phyloP scores from a whole-genome alignment of 2,888 invertebrate genomes.

The Saturnia pavonia region DNA sequence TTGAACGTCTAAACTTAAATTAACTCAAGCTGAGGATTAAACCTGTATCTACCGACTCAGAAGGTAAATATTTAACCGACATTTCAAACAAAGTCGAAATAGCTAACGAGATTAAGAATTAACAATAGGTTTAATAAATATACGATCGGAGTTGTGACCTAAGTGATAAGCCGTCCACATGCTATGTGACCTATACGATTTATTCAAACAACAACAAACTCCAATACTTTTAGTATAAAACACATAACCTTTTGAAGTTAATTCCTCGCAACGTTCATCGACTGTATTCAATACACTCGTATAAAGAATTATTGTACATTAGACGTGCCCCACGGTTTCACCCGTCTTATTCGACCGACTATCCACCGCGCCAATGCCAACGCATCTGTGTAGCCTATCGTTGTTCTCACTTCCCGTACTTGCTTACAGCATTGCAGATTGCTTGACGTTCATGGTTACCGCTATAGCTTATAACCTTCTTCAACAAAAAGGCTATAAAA shows the following conservation, averaged over 20 bases:
- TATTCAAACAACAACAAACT: not conserved
- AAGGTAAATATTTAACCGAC: not conserved
- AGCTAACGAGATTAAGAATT: not conserved
- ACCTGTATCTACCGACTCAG: not conserved
- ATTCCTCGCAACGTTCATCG: not conserved
- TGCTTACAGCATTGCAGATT: too few species aligned
- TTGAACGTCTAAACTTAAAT: too few species aligned
- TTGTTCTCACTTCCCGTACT: too few species aligned
- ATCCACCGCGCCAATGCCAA: too few species aligned
- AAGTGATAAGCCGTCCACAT: not conserved
- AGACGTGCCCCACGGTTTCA: too few species aligned
- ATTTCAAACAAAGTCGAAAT: not conserved
- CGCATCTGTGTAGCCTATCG: too few species aligned
- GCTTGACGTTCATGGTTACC: too few species aligned
- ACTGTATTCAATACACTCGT: not conserved
- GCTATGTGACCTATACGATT: not conserved
- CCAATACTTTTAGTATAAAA: not conserved
- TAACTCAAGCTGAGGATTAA: not conserved
- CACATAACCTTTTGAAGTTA: not conserved
- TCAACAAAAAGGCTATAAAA: too few species aligned
- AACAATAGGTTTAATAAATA: not conserved
- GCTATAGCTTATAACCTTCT: too few species aligned
- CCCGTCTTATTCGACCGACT: too few species aligned
- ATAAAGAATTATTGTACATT: not conserved
- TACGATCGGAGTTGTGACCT: not conserved